These are phyloP conservation scores for Danio jaintianensis DNA, from an alignment of 2,797 vertebrate genomes.

Conservation along the genomic window DNA sequence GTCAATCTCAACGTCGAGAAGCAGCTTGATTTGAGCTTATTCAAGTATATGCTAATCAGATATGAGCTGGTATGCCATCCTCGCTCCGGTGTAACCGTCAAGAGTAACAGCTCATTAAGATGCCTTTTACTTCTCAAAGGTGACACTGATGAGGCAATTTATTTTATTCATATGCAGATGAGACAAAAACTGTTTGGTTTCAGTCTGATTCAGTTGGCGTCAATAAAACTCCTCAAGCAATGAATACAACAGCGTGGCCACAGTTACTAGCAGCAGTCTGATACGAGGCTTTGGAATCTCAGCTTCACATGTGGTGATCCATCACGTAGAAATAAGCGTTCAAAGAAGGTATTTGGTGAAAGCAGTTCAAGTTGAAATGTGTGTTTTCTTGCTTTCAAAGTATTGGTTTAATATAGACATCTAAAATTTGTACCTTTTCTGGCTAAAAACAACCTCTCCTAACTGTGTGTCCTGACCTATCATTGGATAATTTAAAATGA, in stretches of 20 bases:
- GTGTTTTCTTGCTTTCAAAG: not conserved
- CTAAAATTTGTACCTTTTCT: too few species aligned
- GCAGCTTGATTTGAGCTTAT: slow-evolving; percentile 47
- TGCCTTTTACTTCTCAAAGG: slow-evolving; percentile 21
- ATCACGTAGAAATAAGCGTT: not conserved
- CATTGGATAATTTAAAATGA: too few species aligned
- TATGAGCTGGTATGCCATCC: not conserved
- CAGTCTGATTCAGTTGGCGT: not conserved
- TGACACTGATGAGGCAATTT: slow-evolving; percentile 27
- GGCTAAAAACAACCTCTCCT: too few species aligned
- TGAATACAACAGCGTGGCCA: slow-evolving; percentile 8
- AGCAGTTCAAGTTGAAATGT: not conserved
- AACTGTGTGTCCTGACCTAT: too few species aligned
- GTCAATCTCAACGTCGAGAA: slow-evolving; percentile 34
- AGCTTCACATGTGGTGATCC: slow-evolving; percentile 1
- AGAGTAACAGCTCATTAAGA: slow-evolving; percentile 30
- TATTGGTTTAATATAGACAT: not conserved
- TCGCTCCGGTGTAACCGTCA: not conserved
- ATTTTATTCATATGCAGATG: slow-evolving; percentile 35
- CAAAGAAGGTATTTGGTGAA: not conserved
- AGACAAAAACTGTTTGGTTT: slow-evolving; percentile 20
- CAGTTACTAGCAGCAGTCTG: not conserved
- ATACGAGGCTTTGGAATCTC: not conserved
- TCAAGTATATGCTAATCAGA: slow-evolving; percentile 50
- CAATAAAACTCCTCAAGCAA: not conserved